Base-by-base conservation (phyloP, 2,797 vertebrate species). In the Acrossocheilus fasciatus region DNA sequence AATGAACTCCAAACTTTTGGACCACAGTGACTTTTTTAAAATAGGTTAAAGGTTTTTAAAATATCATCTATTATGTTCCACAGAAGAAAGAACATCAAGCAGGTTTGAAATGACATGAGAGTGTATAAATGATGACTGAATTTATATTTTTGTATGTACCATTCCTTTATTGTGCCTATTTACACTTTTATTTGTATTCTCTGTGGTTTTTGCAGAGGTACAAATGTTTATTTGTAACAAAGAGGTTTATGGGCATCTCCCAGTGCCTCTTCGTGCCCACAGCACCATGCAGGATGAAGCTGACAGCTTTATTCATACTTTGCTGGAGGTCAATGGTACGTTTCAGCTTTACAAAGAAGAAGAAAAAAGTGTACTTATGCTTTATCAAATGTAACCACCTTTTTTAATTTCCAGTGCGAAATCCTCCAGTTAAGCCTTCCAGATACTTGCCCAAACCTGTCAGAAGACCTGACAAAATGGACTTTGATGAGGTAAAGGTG, bases 181-280 rank as follows among this genome's bases (percentile, higher is more conserved):
- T 17, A 57, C 62, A 39, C 2, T 77, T 75, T 84, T 12, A 26
- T 45, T 77, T 41, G 41, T 7, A 14, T 78, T 77, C 10, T 59
- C n/a, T 86, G 3, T 69, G 43, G 11, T n/a, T 68, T 70, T 43
- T 85, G 14, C 91, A 99, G 98, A 97, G 64, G 95, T 98, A 15
- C 97, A 98, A 92, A 98, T 98, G 98, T 98, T 96, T 34, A 88
- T 98, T 6, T 97, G 96, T 77, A 99, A 98, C 91, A 96, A 92
- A 91, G 97, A 97, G 89, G 93, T 86, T 0, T 98, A 96, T 2
- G 98, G 97, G 75, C 95, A 95, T 92, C 93, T 97, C 66, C 97
- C 97, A 0, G 97, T 98, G 87, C 97, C 98, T 0, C 92, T 98
- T 84, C 94, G 97, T 1, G 89, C 96, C 10, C 97, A 98, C 86